Evolutionary conservation across 2,888 invertebrate species (phyloP).

Genomic region (Drosophila atroscutellata): DNA sequence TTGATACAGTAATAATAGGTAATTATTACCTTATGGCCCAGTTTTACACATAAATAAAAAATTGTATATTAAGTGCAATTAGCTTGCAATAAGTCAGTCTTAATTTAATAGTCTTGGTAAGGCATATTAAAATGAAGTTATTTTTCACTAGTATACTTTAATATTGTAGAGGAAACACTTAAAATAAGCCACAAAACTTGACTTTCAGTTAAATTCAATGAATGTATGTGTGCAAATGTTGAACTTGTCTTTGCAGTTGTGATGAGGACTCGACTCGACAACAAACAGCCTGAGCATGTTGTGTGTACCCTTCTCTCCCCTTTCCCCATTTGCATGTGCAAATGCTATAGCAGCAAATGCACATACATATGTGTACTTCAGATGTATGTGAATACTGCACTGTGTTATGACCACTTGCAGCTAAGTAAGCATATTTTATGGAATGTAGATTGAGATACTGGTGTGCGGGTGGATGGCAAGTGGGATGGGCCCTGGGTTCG

Average conservation of each 20-base stretch:
- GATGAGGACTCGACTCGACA: not conserved
- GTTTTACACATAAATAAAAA: not conserved
- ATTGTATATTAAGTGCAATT: not conserved
- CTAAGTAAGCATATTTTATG: slow-evolving; percentile 48
- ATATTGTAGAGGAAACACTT: not conserved
- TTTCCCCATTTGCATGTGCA: slow-evolving; percentile 48
- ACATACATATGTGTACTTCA: slow-evolving; percentile 21
- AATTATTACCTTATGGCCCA: not conserved
- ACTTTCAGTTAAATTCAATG: not conserved
- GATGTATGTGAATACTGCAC: slow-evolving; percentile 27
- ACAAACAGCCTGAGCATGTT: slow-evolving; percentile 1
- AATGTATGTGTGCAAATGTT: not conserved
- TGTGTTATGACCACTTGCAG: slow-evolving; percentile 51
- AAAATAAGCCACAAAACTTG: not conserved
- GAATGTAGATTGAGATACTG: slow-evolving; percentile 10
- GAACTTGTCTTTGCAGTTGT: not conserved
- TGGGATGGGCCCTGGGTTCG: slow-evolving; percentile 5
- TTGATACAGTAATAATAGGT: not conserved
- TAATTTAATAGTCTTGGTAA: not conserved
- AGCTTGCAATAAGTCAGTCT: no score
- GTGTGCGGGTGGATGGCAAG: not conserved
- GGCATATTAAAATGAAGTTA: not conserved
- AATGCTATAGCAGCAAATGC: slow-evolving; percentile 36
- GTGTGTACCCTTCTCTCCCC: not conserved
- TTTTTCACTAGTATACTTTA: no score